Conservation (phyloP, 2,797 vertebrate genomes). For the Erpetoichthys calabaricus region DNA sequence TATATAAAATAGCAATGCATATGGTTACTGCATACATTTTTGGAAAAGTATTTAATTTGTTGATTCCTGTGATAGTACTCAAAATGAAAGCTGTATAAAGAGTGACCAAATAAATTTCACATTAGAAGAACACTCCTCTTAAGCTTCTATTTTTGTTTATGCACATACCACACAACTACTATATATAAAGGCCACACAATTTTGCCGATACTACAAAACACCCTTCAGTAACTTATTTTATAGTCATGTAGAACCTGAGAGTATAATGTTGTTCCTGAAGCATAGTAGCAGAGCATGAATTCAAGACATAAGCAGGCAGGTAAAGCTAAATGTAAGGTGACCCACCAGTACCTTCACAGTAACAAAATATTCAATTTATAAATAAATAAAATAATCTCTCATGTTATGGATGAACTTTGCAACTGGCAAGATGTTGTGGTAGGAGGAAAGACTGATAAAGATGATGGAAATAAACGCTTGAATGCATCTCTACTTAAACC, state of each 20-base stretch:
- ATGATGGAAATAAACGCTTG: too few species aligned
- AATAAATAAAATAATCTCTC: too few species aligned
- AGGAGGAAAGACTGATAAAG: too few species aligned
- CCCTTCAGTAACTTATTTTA: too few species aligned
- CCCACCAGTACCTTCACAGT: too few species aligned
- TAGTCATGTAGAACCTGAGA: too few species aligned
- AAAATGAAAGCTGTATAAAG: not conserved
- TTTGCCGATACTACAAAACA: too few species aligned
- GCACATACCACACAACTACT: not conserved
- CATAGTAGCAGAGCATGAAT: conserved; percentile 3
- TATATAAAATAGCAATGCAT: not conserved
- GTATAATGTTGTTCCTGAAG: not conserved
- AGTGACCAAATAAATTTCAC: not conserved
- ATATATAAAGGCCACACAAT: not conserved
- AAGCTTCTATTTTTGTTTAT: not conserved
- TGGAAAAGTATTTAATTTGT: not conserved
- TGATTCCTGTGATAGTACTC: not conserved
- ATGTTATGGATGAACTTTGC: too few species aligned
- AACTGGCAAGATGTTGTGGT: too few species aligned
- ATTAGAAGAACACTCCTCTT: not conserved
- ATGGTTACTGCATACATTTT: not conserved
- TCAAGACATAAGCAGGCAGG: conserved; percentile 8
- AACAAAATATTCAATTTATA: too few species aligned
- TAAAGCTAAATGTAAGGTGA: conserved; percentile 8
- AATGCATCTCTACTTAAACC: too few species aligned